Base-by-base conservation (phyloP, 1,140 invertebrate species). In the Armadillidium nasatum region DNA sequence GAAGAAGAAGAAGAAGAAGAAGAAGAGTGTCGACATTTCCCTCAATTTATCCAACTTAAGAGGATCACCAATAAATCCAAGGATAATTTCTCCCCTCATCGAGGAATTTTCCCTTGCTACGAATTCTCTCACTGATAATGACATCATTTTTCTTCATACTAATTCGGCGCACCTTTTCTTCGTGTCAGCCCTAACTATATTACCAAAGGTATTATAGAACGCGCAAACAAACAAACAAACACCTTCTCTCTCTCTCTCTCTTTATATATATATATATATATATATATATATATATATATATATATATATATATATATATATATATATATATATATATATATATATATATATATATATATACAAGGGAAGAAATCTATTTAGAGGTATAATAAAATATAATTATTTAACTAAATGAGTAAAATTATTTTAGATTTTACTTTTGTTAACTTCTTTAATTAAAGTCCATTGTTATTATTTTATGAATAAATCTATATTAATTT, bases 221-320 rank as follows among this genome's bases (percentile, higher is more conserved):
- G 2, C 3, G 19, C 50, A 60, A 19, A 60, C 33, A 33, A 33
- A 33, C 33, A 33, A 60, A 4, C 19, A 60, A 60, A 60, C 19
- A 13, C 50, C 11, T 60, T 60, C 4, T 60, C 50, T 60, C n/a
- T 19, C 50, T 60, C 50, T 60, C 50, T 60, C 50, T 60, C 50
- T 60, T 19, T 60, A 13, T 60, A 13, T 60, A 33, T 33, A 33
- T 33, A 33, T 33, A 33, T 33, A 33, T 33, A 33, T 60, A 15
- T 60, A 60, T 60, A 60, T 60, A 60, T 60, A 60, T 60, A 60
- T 60, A 60, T 60, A 60, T 60, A 60, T 60, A 60, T 60, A 60
- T 13, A 60, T 60, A 60, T 4, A 60, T 60, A 60, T 60, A 60
- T 60, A 60, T 33, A 60, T 7, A 60, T 60, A 60, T 60, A 60